Evolutionary conservation across 2,888 invertebrate species (phyloP), one percentile per base, ranked within the genome.

Genomic region (Chorisops tibialis): DNA sequence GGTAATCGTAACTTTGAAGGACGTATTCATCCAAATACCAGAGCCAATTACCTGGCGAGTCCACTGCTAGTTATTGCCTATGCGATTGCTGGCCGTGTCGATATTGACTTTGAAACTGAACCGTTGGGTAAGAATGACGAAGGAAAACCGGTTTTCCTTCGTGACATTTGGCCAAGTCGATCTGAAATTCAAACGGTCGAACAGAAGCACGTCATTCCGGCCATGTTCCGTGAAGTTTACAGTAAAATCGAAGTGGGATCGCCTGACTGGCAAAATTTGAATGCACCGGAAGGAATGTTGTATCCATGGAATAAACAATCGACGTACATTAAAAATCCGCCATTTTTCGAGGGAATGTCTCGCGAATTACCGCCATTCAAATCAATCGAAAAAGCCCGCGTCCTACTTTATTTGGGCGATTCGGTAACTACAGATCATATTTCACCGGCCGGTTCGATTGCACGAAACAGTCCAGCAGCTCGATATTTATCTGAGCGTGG

Each of bases 371-470:
- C 89, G 0, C 70, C 78, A 1, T 75, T 82, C 1, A 77, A 81
- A 63, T 79, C 85, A 9, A 85, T 97, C 22, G 76, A 79, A 22
- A 82, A 86, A 64, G 96, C 96, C 0, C 83, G 89, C 45, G 93
- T 91, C 39, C 80, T 99, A 21, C 81, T 98, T 0, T 86, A 90
- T 71, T 82, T 99, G 65, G 95, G 95, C 0, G 98, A 99, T 78
- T 97, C 96, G 0, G 96, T 99, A 6, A 99, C 98, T 24, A 98
- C 98, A 0, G 98, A 99, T 81, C 98, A 98, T 79, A 99, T 99
- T 67, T 96, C 96, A 2, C 98, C 98, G 0, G 98, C 98, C 18
- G 98, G 98, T 4, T 94, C 96, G 62, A 99, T 99, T 71, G 93
- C 97, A 0, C 82, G 96, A 59, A 96, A 90, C 75, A 96, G 96